phyloP scores from a whole-genome alignment of 1,140 invertebrate species.

The Acyrthosiphon pisum region DNA sequence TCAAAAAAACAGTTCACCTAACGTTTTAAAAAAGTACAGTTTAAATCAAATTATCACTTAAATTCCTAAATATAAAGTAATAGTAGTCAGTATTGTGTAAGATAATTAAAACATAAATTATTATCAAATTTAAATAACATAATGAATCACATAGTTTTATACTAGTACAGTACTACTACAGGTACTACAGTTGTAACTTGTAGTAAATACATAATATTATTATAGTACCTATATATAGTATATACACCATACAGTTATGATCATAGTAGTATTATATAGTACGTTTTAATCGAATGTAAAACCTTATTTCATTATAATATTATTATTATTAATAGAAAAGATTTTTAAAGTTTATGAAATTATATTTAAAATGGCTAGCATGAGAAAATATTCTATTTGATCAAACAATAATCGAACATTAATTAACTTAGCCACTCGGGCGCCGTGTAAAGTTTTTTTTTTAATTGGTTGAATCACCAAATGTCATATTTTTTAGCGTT shows the following conservation, averaged over 20 bases:
- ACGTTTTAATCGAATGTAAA: too few relatives aligned
- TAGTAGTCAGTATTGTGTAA: not conserved
- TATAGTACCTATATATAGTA: too few relatives aligned
- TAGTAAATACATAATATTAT: too few relatives aligned
- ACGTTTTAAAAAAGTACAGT: not conserved
- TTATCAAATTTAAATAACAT: too few relatives aligned
- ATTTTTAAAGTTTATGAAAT: not conserved
- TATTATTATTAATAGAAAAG: not conserved
- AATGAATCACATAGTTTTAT: too few relatives aligned
- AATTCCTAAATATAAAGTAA: not conserved
- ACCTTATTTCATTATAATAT: not conserved
- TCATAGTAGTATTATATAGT: too few relatives aligned
- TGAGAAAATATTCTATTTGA: not conserved
- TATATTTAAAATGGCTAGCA: not conserved
- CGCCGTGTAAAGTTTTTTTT: not conserved
- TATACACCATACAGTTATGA: too few relatives aligned
- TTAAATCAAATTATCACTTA: not conserved
- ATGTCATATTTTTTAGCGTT: not conserved
- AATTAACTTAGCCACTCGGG: not conserved
- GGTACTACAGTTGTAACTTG: too few relatives aligned
- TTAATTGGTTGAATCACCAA: not conserved
- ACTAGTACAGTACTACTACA: too few relatives aligned
- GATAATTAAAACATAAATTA: not conserved
- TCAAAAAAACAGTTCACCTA: not conserved
- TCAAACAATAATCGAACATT: not conserved